Evolutionary conservation across 2,113 vertebrate genomes (phyloP).

Genomic region (Saguinus midas): DNA sequence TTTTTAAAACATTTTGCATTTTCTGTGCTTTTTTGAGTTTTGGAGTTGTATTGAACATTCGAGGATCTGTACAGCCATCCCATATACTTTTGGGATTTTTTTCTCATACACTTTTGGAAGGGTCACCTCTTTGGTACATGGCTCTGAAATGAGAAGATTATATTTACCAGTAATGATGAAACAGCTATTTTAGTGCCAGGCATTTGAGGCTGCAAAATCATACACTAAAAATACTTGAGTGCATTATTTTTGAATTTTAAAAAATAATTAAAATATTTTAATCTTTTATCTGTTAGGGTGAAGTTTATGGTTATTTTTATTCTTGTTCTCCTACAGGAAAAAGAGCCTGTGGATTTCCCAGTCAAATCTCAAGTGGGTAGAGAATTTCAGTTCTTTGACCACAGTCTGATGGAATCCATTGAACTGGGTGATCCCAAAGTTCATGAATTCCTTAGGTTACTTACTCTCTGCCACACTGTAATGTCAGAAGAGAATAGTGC

Average conservation of each 20-base stretch:
- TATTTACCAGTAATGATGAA: not conserved
- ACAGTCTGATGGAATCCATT: slow-evolving; percentile 82
- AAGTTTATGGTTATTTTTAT: not conserved
- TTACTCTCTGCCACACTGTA: slow-evolving; percentile 87
- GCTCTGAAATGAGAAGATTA: slow-evolving; percentile 21
- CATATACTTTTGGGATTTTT: not conserved
- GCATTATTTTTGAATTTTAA: slow-evolving; percentile 13
- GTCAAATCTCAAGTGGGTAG: slow-evolving; percentile 79
- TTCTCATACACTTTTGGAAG: not conserved
- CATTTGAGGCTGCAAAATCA: not conserved
- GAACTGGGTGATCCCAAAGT: slow-evolving; percentile 81
- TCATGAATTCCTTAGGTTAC: slow-evolving; percentile 85
- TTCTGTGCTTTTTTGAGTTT: not conserved
- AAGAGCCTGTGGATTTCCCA: slow-evolving; percentile 80
- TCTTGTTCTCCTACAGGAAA: slow-evolving; percentile 77
- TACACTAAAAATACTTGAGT: not conserved
- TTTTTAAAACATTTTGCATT: not conserved
- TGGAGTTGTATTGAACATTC: not conserved
- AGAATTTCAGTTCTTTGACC: slow-evolving; percentile 83
- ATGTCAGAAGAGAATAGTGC: slow-evolving; percentile 86
- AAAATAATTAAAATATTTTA: not conserved
- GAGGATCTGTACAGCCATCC: not conserved
- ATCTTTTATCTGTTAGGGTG: not conserved
- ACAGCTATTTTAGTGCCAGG: not conserved
- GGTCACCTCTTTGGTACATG: not conserved